These are phyloP conservation scores for Eudasyphora cyanicolor DNA, from an alignment of 2,888 invertebrate species.

Conservation along the genomic window DNA sequence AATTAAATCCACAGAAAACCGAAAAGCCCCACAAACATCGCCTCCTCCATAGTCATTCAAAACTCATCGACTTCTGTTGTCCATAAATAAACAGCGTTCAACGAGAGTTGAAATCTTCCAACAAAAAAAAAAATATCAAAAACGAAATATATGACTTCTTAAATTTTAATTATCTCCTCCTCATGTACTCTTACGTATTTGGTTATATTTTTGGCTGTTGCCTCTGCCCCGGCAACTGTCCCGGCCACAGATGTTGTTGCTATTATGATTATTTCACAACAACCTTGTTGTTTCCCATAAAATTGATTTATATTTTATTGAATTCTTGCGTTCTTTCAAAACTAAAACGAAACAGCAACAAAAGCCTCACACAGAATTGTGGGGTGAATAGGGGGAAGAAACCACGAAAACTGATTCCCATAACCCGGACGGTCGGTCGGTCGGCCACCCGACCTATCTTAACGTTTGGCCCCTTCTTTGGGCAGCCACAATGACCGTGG, in stretches of 20 bases:
- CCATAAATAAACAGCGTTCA: slow-evolving; percentile 30
- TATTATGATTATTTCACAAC: slow-evolving; percentile 61
- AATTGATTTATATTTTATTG: slow-evolving; percentile 65
- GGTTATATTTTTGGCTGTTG: neutral
- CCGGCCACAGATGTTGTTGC: too few relatives aligned
- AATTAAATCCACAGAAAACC: slow-evolving; percentile 33
- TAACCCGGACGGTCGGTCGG: slow-evolving; percentile 41
- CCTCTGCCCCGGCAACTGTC: too few relatives aligned
- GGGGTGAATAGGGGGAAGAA: neutral
- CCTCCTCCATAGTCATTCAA: too few relatives aligned
- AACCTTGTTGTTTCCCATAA: slow-evolving; percentile 57
- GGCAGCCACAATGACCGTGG: slow-evolving; percentile 1
- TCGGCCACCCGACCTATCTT: slow-evolving; percentile 61
- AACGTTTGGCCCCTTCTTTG: slow-evolving; percentile 22
- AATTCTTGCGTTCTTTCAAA: slow-evolving; percentile 41
- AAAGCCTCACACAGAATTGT: too few relatives aligned
- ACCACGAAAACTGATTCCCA: slow-evolving; percentile 49
- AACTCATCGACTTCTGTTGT: slow-evolving; percentile 18
- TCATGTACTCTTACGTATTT: slow-evolving; percentile 9
- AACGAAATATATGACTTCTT: slow-evolving; percentile 53
- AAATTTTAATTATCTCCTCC: slow-evolving; percentile 52
- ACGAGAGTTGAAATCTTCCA: neutral
- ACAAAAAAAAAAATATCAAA: neutral
- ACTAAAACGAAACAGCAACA: neutral
- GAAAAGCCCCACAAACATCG: neutral